Evolutionary conservation across 23 tunicate species (phyloP), one percentile per base, ranked within the genome.

Genomic region (Botrylloides violaceus): DNA sequence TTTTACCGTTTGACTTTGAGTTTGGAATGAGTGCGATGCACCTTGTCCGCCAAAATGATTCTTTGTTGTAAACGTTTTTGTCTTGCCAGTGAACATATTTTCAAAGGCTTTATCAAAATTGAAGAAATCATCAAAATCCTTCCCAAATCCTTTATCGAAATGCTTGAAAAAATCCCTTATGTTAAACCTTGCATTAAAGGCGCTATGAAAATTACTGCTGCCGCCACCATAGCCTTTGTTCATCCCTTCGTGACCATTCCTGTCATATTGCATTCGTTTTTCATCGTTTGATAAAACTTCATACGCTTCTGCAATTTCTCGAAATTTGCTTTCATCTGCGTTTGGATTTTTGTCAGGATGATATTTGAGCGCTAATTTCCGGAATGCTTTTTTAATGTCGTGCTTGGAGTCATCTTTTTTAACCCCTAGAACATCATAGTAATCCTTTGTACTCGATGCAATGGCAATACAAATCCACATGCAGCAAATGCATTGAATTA

Each of bases 281-380:
- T 80, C 71, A 43, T 87, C 83, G 36, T 87, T 73, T 1, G 86
- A 80, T 2, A 87, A 63, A 21, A 87, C 95, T 33, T 81, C 75
- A 63, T 87, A 87, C 9, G 95, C 95, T 71, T 92, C 98, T 0
- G 98, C 98, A 70, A 92, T 92, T 32, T 92, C 81, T 34, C 98
- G 77, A 72, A 92, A 92, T 37, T 84, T 92, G 12, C 12, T 7
- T 76, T 75, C 98, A 58, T 80, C 93, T 5, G 98, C 98, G 34
- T 34, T 83, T 4, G 79, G 80, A 47, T 92, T 92, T 92, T 84
- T 92, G 59, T 92, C 98, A n/a, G 98, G 98, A 53, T 92, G 98
- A 59, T 92, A 92, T 66, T 80, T 76, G 61, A 92, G 39, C 5
- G 98, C 98, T 1, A 92, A 76, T 64, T 84, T 92, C 27, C 85